Base-by-base conservation (phyloP, 2,888 invertebrate genomes). In the Hemaris fuciformis region DNA sequence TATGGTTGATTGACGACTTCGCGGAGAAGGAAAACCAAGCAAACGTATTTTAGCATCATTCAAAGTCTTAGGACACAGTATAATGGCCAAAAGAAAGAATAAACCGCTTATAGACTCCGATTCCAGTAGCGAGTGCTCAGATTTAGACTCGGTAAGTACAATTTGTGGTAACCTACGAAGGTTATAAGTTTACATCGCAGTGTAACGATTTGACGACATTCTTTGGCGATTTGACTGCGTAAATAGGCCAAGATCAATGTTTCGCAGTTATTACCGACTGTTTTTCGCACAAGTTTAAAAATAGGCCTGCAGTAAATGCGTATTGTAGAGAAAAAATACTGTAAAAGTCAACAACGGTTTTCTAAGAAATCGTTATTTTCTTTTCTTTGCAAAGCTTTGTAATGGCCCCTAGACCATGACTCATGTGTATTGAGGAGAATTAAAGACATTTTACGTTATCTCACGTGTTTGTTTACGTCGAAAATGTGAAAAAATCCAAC, bases 81-180 rank as follows among this genome's bases (percentile, higher is more conserved):
- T 77, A 88, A 97, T 97, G 97, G 96, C 95, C 74, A 97, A 97
- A 92, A 94, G 97, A 72, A 97, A 97, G 87, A 96, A 95, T 85
- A 96, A 96, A 83, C 96, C 96, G 43, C 90, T 97, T 67, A 95
- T 97, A 73, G 97, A 97, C 83, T 96, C 97, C 22, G 96, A 97
- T 84, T 96, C 96, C 63, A 97, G 96, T 85, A 96, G 96, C 85
- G 96, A 95, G 74, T 96, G 95, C 70, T 96, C 96, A 60, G 97
- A 97, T 91, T 93, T 97, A 79, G 97, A 97, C 87, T 96, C 96
- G 76, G 97, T 97, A 93, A 95, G 96, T 93, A 66, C 71, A 63
- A 72, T 74, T 72, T 71, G 59, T 67, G 62, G 67, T 65, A 64
- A 67, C 78, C 75, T 75, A 73, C 66, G 66, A 61, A 78, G 78